phyloP scores from a whole-genome alignment of 2,113 vertebrate species.

The Bettongia penicillata region DNA sequence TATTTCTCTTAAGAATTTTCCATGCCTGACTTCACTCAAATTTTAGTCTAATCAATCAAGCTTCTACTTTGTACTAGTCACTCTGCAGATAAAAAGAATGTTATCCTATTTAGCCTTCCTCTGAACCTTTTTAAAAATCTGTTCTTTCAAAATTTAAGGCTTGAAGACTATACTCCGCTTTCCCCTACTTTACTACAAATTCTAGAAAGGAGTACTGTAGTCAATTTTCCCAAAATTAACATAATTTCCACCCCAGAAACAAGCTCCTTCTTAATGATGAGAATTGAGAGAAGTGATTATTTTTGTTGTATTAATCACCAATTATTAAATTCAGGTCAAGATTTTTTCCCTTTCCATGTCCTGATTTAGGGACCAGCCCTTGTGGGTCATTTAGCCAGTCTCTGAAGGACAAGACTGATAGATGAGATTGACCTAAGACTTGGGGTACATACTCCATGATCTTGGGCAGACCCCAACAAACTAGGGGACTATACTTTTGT shows the following conservation, averaged over 20 bases:
- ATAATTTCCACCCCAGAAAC: background rate
- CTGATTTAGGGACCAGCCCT: no score
- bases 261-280: background rate
- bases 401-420: no score
- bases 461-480: no score
- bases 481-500: no score
- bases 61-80: background rate
- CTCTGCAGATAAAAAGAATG: background rate
- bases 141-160: background rate
- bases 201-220: background rate
- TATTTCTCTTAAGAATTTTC: background rate
- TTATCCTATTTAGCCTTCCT: background rate
- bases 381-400: no score
- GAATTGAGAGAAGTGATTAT: background rate
- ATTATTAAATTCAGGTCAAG: background rate
- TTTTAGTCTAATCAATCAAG: background rate
- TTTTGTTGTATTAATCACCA: background rate
- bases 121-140: background rate
- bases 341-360: no score
- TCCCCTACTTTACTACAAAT: background rate
- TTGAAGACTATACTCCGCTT: background rate
- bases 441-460: no score
- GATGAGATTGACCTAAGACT: no score
- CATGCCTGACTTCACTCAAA: background rate
- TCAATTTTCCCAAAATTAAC: background rate